Percentiles rank a stretch among this genome's conserved stretches.
Evolutionary conservation across 2,113 vertebrate genomes (phyloP).

Genomic region (Amphilophus citrinellus): DNA sequence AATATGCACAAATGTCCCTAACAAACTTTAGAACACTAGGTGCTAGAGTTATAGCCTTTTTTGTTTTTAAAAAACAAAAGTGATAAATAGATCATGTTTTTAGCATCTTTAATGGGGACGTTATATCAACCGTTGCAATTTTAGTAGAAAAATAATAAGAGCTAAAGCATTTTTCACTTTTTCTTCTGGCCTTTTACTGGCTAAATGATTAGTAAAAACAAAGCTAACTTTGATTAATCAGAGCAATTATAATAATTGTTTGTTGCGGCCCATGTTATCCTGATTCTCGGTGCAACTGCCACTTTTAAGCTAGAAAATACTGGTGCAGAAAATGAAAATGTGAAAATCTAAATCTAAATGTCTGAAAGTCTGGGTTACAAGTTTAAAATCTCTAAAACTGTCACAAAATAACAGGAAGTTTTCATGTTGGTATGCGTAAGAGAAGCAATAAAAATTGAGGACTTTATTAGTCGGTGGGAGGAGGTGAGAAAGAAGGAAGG

Average conservation of each 20-base stretch:
- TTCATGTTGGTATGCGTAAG: neutral
- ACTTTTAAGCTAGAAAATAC: neutral
- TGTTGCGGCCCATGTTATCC: neutral
- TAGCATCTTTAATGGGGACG: neutral
- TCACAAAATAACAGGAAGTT: neutral
- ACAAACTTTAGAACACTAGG: neutral
- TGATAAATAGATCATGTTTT: neutral
- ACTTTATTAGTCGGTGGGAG: neutral
- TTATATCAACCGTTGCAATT: neutral
- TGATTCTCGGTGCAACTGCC: neutral
- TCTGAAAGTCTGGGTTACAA: neutral
- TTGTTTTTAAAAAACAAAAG: neutral
- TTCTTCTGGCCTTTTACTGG: neutral
- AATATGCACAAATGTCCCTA: neutral
- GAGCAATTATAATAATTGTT: neutral
- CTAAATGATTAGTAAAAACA: constrained; percentile 6
- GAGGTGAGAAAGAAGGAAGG: neutral
- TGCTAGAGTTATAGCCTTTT: neutral
- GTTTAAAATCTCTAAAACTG: neutral
- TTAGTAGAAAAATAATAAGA: neutral
- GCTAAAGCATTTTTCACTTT: neutral
- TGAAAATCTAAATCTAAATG: neutral
- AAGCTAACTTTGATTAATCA: neutral
- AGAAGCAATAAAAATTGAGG: neutral
- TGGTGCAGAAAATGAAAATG: neutral